Conservation (phyloP, 1,140 invertebrate species). For the Orchesella cincta region DNA sequence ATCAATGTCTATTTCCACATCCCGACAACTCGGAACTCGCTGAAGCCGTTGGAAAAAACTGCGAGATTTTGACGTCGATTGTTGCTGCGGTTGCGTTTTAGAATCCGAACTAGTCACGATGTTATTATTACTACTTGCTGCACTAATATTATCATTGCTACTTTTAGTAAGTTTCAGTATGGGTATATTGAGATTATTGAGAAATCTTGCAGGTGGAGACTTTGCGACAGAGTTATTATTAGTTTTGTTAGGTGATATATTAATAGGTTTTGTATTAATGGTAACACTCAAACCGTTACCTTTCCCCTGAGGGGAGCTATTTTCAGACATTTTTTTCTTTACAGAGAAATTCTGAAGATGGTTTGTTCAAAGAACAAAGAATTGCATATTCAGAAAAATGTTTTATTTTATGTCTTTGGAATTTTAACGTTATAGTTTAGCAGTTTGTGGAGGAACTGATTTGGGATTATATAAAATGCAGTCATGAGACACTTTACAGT, state of each 20-base stretch:
- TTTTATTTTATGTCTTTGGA: too few species aligned
- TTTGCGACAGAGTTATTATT: background rate
- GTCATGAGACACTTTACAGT: too few species aligned
- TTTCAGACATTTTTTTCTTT: constrained; percentile 12
- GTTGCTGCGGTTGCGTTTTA: background rate
- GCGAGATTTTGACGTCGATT: background rate
- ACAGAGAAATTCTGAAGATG: too few species aligned
- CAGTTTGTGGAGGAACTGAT: too few species aligned
- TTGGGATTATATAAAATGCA: too few species aligned
- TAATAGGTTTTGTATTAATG: background rate
- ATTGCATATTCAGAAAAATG: background rate
- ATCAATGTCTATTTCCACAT: constrained; percentile 14
- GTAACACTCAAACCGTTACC: background rate
- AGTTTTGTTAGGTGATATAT: background rate
- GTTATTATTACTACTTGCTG: background rate
- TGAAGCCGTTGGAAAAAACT: background rate
- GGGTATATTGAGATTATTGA: constrained; percentile 4
- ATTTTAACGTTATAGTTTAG: too few species aligned
- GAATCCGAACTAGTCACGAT: background rate
- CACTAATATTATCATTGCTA: background rate
- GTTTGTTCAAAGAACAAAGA: background rate
- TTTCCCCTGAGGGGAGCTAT: constrained; percentile 10
- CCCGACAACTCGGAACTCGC: background rate
- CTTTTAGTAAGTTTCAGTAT: background rate
- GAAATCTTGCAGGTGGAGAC: constrained; percentile 8